Conservation (phyloP, 2,797 vertebrate genomes). For the Benthosema pterotum region DNA sequence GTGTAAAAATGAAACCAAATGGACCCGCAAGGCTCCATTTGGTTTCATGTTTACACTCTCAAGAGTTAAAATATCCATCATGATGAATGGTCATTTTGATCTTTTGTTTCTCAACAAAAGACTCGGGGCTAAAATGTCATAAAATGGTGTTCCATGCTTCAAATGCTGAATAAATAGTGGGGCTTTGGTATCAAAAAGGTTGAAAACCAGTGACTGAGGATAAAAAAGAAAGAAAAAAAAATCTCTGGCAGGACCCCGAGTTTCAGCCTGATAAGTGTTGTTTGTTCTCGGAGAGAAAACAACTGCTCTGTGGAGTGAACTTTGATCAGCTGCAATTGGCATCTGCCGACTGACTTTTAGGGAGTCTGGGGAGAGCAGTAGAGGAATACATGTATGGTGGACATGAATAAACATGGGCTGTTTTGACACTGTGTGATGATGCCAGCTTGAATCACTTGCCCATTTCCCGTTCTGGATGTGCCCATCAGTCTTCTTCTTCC, state of each 20-base stretch:
- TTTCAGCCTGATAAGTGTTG: conserved; percentile 77
- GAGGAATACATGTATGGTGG: neutral
- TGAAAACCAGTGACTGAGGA: no score
- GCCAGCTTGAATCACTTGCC: conserved; percentile 51
- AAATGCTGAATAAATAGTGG: no score
- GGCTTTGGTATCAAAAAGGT: no score
- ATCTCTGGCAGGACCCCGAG: conserved; percentile 25
- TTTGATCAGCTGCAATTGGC: conserved; percentile 65
- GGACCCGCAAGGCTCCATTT: no score
- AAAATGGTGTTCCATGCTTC: no score
- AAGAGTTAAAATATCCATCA: no score
- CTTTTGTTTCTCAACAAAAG: no score
- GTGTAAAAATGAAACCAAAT: no score
- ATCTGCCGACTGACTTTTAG: neutral
- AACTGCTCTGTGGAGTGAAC: conserved; percentile 60
- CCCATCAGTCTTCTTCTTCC: conserved; percentile 45
- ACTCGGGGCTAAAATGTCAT: no score
- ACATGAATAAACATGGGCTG: neutral
- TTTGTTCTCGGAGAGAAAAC: conserved; percentile 66
- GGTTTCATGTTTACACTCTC: no score
- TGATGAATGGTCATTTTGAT: no score
- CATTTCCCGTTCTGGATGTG: conserved; percentile 51
- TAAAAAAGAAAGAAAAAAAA: no score
- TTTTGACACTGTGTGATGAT: conserved; percentile 12
- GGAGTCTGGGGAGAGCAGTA: conserved; percentile 18